Conservation (phyloP, 2,888 invertebrate genomes). For the Osmoderma eremita region DNA sequence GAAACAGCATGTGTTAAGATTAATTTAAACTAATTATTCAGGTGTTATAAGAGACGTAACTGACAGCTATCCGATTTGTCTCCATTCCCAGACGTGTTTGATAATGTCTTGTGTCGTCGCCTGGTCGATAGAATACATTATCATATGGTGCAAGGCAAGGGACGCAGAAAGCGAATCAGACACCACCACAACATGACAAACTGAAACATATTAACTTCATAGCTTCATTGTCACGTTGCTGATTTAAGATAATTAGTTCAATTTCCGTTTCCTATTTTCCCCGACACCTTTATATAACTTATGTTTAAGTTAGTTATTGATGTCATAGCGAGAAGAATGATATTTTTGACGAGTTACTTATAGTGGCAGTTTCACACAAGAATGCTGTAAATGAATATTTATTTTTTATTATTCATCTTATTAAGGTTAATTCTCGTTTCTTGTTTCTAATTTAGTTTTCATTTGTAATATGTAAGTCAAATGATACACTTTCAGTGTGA, state of each 20-base stretch:
- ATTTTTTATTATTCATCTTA: conserved; percentile 12
- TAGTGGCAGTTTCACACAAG: not conserved
- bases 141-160: conserved; percentile 59
- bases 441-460: conserved; percentile 15
- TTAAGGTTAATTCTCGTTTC: conserved; percentile 11
- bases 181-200: conserved; percentile 51
- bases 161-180: conserved; percentile 61
- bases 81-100: conserved; percentile 77
- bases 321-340: not conserved
- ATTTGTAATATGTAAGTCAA: conserved; percentile 31
- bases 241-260: conserved; percentile 33
- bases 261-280: conserved; percentile 8
- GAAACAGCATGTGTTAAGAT: not conserved
- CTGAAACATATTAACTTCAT: conserved; percentile 33
- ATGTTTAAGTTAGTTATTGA: not conserved
- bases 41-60: conserved; percentile 77
- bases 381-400: not conserved
- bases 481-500: conserved; percentile 51
- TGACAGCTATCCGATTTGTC: conserved; percentile 74
- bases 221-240: conserved; percentile 21
- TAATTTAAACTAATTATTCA: conserved; percentile 55
- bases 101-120: conserved; percentile 75
- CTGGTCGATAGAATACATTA: conserved; percentile 74
- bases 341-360: conserved; percentile 1
- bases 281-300: too few relatives aligned